Base-by-base conservation (phyloP, 2,113 vertebrate genomes). In the Pantherophis guttatus region DNA sequence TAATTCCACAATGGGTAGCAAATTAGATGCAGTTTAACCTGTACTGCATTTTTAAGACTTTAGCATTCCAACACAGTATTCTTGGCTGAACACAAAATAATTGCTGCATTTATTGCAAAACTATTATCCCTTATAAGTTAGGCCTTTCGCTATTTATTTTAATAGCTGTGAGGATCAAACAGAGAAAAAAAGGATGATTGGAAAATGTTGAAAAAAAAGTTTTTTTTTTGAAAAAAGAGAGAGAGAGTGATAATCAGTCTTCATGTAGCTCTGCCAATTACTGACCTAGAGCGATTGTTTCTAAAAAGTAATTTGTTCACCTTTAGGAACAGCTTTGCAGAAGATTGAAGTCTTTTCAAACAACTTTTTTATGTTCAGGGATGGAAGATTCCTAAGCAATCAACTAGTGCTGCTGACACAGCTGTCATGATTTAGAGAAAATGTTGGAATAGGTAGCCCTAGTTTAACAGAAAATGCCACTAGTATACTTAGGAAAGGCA, bases 321-420 rank as follows among this genome's bases (percentile, higher is more conserved):
- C 91, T 13, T 91, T 95, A 95, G 90, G 86, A 11, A 52, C 81
- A 91, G 19, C 58, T 9, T 93, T 86, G n/a, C 81, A 81, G 44
- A 1, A 91, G n/a, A 93, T 12, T 23, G 94, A 39, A 94, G 24
- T 91, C 86, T 94, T 91, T 62, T 91, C 62, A 92, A 65, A 93
- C 90, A 58, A 89, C 23, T 54, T 10, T 62, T 12, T 87, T 12
- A 81, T 81, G 33, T 55, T 39, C 65, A 55, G 23, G n/a, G 81
- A 9, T 8, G 44, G 52, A 24, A 13, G 10, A 26, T 81, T 21
- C 50, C n/a, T 87, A 24, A n/a, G 11, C 29, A 87, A 29, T 85
- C 57, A 52, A 21, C 13, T 53, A 5, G 57, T 87, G 44, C 33
- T 48, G 86, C 53, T 87, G 50, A 10, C 39, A 86, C 29, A 59